phyloP scores from a whole-genome alignment of 64 coral and sea anemone genomes.

The Platygyra sinensis region DNA sequence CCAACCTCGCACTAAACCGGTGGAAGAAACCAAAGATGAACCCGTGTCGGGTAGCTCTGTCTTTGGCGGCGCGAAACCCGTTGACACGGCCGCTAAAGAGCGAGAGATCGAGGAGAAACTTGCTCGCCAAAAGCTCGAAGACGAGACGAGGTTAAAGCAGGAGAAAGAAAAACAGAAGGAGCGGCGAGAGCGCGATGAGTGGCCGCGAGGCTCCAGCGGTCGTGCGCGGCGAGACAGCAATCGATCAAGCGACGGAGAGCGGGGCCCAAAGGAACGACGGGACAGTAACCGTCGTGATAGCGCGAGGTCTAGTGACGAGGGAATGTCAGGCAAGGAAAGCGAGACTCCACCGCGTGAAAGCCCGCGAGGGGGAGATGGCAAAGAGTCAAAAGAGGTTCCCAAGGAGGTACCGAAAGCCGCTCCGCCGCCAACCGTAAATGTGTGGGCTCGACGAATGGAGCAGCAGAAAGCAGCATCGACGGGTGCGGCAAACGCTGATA shows the following conservation, averaged over 20 bases:
- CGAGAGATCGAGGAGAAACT: slow-evolving; percentile 89
- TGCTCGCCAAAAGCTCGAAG: slow-evolving; percentile 74
- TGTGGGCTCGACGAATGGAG: slow-evolving; percentile 80
- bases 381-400: slow-evolving; percentile 35
- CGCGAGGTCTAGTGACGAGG: slow-evolving; percentile 75
- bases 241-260: slow-evolving; percentile 59
- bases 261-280: slow-evolving; percentile 47
- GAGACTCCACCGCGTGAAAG: slow-evolving; percentile 19
- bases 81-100: slow-evolving; percentile 92
- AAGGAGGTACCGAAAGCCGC: slow-evolving; percentile 61
- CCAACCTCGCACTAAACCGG: slow-evolving; percentile 85
- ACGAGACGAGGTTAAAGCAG: slow-evolving; percentile 61
- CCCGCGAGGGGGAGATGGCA: slow-evolving; percentile 47
- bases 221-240: slow-evolving; percentile 31
- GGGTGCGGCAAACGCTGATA: neutral
- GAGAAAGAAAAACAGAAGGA: slow-evolving; percentile 74
- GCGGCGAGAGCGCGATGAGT: slow-evolving; percentile 58
- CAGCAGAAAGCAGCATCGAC: slow-evolving; percentile 74
- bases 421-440: slow-evolving; percentile 75
- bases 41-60: slow-evolving; percentile 61
- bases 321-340: slow-evolving; percentile 40
- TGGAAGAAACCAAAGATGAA: slow-evolving; percentile 48
- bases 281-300: slow-evolving; percentile 78
- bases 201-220: neutral
- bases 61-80: slow-evolving; percentile 98